Evolutionary conservation across 2,888 invertebrate genomes (phyloP).

Genomic region (Calameuta idolon): DNA sequence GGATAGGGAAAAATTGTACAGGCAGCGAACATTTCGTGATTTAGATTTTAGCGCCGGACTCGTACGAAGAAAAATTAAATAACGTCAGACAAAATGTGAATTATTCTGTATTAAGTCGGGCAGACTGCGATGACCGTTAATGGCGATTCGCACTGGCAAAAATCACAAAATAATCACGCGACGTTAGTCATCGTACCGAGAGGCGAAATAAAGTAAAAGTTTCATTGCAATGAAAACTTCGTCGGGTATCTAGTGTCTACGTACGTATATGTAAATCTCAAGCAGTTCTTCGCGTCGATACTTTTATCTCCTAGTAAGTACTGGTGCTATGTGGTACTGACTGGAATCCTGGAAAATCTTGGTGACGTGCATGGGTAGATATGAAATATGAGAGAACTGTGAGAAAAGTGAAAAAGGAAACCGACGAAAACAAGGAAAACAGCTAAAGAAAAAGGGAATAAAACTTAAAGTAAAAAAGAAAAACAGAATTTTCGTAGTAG

Average conservation of each 20-base stretch:
- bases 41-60: not conserved
- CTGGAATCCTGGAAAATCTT: not conserved
- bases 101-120: not conserved
- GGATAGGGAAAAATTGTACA: not conserved
- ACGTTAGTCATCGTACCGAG: not conserved
- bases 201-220: not conserved
- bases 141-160: not conserved
- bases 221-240: not conserved
- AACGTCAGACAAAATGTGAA: not conserved
- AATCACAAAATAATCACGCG: not conserved
- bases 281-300: not conserved
- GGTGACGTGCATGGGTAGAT: not conserved
- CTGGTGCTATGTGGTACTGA: not conserved
- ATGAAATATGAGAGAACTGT: not conserved
- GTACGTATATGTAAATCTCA: not conserved
- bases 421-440: not conserved
- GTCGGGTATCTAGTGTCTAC: not conserved
- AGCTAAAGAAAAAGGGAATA: not conserved
- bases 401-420: not conserved
- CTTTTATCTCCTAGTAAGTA: not conserved
- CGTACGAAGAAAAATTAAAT: not conserved
- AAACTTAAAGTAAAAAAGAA: not conserved
- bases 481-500: not conserved
- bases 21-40: not conserved
- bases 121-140: not conserved